Evolutionary conservation across 1,140 invertebrate genomes (phyloP), one percentile per base, ranked within the genome.

Genomic region (Drepana arcuata): DNA sequence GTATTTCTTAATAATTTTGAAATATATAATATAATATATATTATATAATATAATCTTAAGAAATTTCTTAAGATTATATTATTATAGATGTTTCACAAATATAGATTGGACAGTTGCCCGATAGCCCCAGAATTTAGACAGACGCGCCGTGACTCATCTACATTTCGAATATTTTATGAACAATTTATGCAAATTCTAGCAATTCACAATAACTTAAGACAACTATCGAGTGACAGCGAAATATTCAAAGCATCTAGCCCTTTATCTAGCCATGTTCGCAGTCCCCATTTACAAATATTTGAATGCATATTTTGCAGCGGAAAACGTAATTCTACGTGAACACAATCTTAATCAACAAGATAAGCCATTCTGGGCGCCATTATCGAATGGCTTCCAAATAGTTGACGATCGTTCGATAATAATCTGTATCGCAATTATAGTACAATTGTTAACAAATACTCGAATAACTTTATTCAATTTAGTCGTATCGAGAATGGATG

Each of bases 321-420:
- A 37, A 52, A 40, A 39, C 28, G 28, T 44, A 13, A 25, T 12
- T 25, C 32, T 31, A 25, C 42, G 31, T 53, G 41, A 47, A 39
- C 40, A 36, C 32, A 29, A 33, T 34, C 18, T 26, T 29, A 42
- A 34, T 29, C 32, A 27, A 41, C 51, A 51, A 46, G 47, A 29
- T 41, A 40, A 62, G 49, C 48, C 44, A 69, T 57, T 48, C 53
- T 27, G 33, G 57, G 44, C 48, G 39, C 51, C 57, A 59, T 53
- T 61, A 50, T 59, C 52, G 58, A 66, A 72, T 68, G 64, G 57
- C 48, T 50, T 54, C 54, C 48, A 61, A 60, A 64, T 59, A 58
- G 50, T 66, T 68, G 51, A 57, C 52, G 47, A 67, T 67, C 63
- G n/a, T n/a, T n/a, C n/a, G n/a, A n/a, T n/a, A n/a, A n/a, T n/a